Base-by-base conservation (phyloP, 2,113 vertebrate genomes). In the Osmerus eperlanus region DNA sequence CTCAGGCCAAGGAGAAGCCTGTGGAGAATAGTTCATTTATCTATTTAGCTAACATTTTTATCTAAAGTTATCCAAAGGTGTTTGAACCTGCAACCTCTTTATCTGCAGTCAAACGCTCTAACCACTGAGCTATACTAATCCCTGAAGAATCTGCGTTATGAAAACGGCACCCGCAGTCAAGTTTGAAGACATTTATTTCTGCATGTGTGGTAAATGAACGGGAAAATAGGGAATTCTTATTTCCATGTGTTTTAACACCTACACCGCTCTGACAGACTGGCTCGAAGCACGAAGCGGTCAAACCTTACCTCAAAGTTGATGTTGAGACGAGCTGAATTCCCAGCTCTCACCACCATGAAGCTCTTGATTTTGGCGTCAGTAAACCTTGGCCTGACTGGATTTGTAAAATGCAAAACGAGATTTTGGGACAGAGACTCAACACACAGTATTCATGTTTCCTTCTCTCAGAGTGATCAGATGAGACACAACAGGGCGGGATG, bases 301-400 rank as follows among this genome's bases (percentile, higher is more conserved):
- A 70, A 25, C 72, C 70, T 78, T 74, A 96, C 95, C 88, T 94
- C 85, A 80, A 95, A 96, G 74, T 91, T 88, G 58, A 95, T 85
- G 72, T 87, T 93, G 78, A 95, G 75, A 0, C 87, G 86, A 59
- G 92, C 72, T 0, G 90, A 68, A 77, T 93, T 89, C 69, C 95
- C 95, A 70, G 88, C 92, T 86, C 71, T 94, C 73, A 94, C 78
- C 3, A 87, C 77, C 80, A 96, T 86, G 8, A 88, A 87, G 75
- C 81, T 92, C 83, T 91, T 94, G n/a, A 88, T 81, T 32, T 86
- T 92, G 76, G 78, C 81, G 81, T 94, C 90, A 73, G 90, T 87
- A 29, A 97, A 91, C 21, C 82, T 93, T 80, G 95, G 95, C 74
- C 70, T 75, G 68, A 95, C 95, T 97, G 85, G 21, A 62, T 3